Base-by-base conservation (phyloP, 2,888 invertebrate genomes). In the Apocheima hispidaria region DNA sequence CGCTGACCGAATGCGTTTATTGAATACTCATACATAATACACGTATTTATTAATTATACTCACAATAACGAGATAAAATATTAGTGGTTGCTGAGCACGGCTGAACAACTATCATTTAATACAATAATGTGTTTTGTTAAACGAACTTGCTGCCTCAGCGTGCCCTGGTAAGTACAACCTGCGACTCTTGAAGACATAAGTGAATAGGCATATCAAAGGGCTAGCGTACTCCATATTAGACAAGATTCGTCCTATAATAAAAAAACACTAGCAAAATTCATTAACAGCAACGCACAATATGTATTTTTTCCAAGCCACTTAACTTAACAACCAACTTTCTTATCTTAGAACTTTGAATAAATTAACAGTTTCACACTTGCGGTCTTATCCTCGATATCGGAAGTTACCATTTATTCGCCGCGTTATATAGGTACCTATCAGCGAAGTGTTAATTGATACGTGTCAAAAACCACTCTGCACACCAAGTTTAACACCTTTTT, bases 381-480 rank as follows among this genome's bases (percentile, higher is more conserved):
- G 66, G 63, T 21, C n/a, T 56, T 61, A 71, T 68, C 71, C 40
- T 52, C 18, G 61, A 71, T 73, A 69, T 73, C 79, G 83, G 84
- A 87, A 85, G 83, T 82, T 79, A 81, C 76, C 77, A 77, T 79
- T 86, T 82, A 77, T 76, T 72, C 69, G 71, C 72, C 38, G 68
- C 66, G 46, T 77, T 78, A 81, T 83, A 82, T 78, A 77, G 83
- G 87, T 90, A n/a, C n/a, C n/a, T n/a, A 86, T 88, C 86, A 75
- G 69, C 57, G 51, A 66, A 70, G 86, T 87, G 91, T 76, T 92
- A 92, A 92, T 91, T 92, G 87, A 81, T 83, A 85, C 76, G 88
- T 88, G 91, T 91, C 82, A 84, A 83, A 85, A 87, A 79, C 80
- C 79, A 53, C 56, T 79, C 84, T 28, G 51, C 81, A 77, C 78